These are phyloP conservation scores for Catalaphyllia jardinei DNA, from an alignment of 64 coral and sea anemone genomes.

Conservation along the genomic window DNA sequence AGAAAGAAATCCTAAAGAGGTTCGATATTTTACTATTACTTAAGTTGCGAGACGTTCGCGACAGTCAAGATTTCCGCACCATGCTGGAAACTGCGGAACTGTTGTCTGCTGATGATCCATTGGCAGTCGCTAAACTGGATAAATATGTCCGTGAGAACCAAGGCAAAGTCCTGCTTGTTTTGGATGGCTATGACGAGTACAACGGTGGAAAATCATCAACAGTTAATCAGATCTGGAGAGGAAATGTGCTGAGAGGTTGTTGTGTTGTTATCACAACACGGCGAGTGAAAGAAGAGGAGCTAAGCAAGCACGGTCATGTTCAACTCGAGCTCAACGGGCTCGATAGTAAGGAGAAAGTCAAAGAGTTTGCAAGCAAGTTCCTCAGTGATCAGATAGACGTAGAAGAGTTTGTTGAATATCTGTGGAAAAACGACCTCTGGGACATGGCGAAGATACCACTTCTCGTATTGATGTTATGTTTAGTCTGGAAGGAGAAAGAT, in stretches of 20 bases:
- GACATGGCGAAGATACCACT: constrained; percentile 51
- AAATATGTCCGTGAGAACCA: constrained; percentile 8
- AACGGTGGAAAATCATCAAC: not conserved
- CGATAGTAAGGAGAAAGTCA: not conserved
- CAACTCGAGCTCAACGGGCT: constrained; percentile 47
- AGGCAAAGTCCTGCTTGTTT: constrained; percentile 44
- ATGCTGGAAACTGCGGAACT: not conserved
- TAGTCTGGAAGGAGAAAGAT: constrained; percentile 45
- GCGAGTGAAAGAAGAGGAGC: constrained; percentile 23
- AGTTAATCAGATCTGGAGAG: constrained; percentile 13
- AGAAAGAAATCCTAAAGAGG: constrained; percentile 3
- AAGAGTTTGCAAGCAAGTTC: constrained; percentile 22
- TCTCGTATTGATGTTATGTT: constrained; percentile 45
- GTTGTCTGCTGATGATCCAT: not conserved
- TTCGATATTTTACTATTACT: not conserved
- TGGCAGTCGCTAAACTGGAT: not conserved
- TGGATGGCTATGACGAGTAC: constrained; percentile 65
- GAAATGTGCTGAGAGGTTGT: not conserved
- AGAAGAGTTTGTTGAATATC: constrained; percentile 9
- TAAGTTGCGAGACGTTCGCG: constrained; percentile 3
- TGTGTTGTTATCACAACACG: constrained; percentile 28
- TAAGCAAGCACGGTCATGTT: constrained; percentile 5
- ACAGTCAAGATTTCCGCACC: not conserved
- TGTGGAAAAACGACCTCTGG: not conserved
- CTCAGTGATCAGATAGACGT: not conserved